A percentile compares a stretch with the other conserved stretches of the same genome.
These are phyloP conservation scores for Chaetops frenatus DNA, from an alignment of 2,113 vertebrate species.

Conservation along the genomic window DNA sequence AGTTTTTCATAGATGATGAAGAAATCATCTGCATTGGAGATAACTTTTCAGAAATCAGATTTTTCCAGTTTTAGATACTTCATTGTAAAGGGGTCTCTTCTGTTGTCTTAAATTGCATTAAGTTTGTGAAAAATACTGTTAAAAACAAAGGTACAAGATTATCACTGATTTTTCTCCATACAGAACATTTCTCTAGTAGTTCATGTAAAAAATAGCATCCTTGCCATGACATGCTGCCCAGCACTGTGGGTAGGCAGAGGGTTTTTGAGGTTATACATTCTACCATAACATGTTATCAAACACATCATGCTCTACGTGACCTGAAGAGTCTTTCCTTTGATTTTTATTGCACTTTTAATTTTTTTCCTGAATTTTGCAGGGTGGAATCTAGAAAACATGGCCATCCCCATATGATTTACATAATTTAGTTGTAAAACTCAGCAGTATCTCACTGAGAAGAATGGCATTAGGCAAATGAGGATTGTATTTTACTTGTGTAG, in stretches of 20 bases:
- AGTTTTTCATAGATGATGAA: neutral
- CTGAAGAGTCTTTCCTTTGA: neutral
- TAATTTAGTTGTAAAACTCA: neutral
- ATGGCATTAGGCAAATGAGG: neutral
- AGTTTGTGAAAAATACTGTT: neutral
- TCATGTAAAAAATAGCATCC: neutral
- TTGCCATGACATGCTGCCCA: neutral
- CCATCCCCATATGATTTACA: neutral
- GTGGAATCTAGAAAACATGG: neutral
- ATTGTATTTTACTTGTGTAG: neutral
- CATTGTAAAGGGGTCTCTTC: neutral
- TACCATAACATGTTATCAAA: neutral
- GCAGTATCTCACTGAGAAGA: neutral
- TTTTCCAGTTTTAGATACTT: neutral
- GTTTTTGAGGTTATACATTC: neutral
- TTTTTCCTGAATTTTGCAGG: neutral
- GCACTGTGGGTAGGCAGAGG: neutral
- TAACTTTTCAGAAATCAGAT: neutral
- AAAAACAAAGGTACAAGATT: neutral
- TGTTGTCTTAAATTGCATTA: neutral
- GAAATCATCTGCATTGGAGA: neutral
- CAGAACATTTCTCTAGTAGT: neutral
- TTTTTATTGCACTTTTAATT: neutral
- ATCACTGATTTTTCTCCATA: neutral
- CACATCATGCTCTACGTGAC: neutral